Percentiles rank a stretch among this genome's conserved stretches.
Conservation (phyloP, 2,113 vertebrate genomes). For the Pica pica region DNA sequence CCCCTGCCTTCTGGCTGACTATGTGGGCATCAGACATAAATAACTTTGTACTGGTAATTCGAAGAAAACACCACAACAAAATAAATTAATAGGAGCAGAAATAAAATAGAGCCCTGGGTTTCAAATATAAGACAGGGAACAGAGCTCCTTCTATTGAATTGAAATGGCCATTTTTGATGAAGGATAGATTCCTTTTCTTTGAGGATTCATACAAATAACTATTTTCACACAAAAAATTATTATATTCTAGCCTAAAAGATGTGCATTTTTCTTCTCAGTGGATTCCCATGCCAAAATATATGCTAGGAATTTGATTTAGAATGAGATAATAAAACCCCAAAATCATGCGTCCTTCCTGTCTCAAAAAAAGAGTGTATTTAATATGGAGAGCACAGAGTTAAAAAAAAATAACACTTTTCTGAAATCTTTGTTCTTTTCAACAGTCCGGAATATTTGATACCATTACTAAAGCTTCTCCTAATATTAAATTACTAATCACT, state of each 20-base stretch:
- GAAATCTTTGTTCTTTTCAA: slow-evolving; percentile 58
- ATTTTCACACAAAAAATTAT: neutral
- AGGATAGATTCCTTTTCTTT: neutral
- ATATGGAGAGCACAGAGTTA: slow-evolving; percentile 44
- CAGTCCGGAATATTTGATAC: slow-evolving; percentile 51
- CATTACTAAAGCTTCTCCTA: slow-evolving; percentile 60
- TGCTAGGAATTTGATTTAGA: slow-evolving; percentile 38
- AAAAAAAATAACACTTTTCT: slow-evolving; percentile 24
- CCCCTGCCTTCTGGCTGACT: neutral
- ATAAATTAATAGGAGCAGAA: neutral
- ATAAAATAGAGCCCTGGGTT: neutral
- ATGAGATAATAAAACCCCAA: slow-evolving; percentile 38
- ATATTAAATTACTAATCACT: slow-evolving; percentile 33
- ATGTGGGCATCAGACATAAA: neutral
- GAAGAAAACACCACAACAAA: slow-evolving; percentile 3
- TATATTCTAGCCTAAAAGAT: neutral
- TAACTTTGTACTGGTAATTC: neutral
- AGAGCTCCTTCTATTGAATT: neutral
- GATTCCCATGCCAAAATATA: neutral
- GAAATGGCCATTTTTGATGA: neutral
- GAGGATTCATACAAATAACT: neutral
- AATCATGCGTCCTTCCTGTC: slow-evolving; percentile 10
- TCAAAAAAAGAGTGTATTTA: slow-evolving; percentile 46
- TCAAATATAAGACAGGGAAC: neutral
- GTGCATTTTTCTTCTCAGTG: neutral